Evolutionary conservation across 2,797 vertebrate genomes (phyloP), one percentile per base, ranked within the genome.

Genomic region (Urocyon cinereoargenteus): DNA sequence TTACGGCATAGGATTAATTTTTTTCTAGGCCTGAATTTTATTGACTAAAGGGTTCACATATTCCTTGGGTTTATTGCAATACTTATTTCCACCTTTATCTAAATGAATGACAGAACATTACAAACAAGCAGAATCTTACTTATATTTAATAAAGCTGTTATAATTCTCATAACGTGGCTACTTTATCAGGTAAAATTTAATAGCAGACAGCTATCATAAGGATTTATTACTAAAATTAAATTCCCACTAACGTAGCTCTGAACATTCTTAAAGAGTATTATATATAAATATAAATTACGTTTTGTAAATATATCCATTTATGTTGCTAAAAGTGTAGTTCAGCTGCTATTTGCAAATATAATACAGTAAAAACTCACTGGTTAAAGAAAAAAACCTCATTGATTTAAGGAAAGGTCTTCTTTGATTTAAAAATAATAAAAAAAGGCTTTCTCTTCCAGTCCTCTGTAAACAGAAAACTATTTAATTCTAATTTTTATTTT

Each of bases 221-320:
- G 95, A 93, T 87, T 92, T 92, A 92, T 31, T 26, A 40, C 77
- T 96, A 96, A 97, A 97, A 97, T 81, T 13, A 98, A 98, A 96
- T 18, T 85, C 40, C 81, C 93, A 92, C 0, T 87, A 79, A 70
- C 97, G 31, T 87, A 78, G 97, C 81, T 78, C 92, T 91, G 61
- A 86, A 70, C 21, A 49, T 75, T 81, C 72, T 95, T 95, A 94
- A 62, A 94, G 6, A 92, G 15, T 18, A 86, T 49, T 96, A 92
- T 82, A 91, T 96, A 78, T 86, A 90, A 94, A 92, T 88, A 81
- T 18, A 86, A 94, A 83, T 88, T 66, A 82, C 1, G 72, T 34
- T 79, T 84, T 96, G 49, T 61, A 93, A 93, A 92, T 61, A 82
- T 49, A 97, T 49, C 10, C 36, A 66, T 59, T 91, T 83, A 78